phyloP scores from a whole-genome alignment of 2,797 vertebrate species.

The Pipistrellus nathusii region DNA sequence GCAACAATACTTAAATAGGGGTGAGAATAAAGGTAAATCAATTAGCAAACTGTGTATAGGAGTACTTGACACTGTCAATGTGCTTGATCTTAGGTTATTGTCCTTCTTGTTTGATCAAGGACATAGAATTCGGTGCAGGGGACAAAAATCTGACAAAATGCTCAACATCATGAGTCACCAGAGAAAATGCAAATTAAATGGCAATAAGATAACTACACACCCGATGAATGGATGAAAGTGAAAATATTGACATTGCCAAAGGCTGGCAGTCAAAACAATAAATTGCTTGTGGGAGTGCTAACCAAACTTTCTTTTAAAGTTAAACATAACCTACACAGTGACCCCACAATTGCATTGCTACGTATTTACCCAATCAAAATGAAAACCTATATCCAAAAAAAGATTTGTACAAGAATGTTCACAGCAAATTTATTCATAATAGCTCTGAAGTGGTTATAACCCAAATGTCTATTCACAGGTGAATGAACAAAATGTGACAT shows the following conservation, averaged over 20 bases:
- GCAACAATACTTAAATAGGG: neutral
- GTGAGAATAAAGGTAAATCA: neutral
- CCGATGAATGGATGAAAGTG: neutral
- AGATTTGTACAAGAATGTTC: neutral
- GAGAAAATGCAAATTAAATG: neutral
- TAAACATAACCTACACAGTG: neutral
- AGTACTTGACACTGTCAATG: neutral
- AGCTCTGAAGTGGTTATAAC: neutral
- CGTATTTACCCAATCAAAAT: conserved; percentile 11
- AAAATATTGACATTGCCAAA: neutral
- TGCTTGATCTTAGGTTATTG: neutral
- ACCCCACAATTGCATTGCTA: neutral
- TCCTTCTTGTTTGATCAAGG: neutral
- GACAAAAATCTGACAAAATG: conserved; percentile 1
- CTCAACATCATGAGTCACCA: neutral
- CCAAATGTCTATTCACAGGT: neutral
- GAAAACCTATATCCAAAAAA: neutral
- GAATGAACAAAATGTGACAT: neutral
- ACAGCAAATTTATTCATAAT: neutral
- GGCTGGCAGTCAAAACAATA: neutral
- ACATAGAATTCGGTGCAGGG: neutral
- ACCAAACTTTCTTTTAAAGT: neutral
- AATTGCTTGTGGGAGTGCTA: neutral
- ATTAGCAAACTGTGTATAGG: neutral
- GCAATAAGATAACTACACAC: neutral